Base-by-base conservation (phyloP, 2,797 vertebrate genomes). In the Poeciliopsis presidionis region DNA sequence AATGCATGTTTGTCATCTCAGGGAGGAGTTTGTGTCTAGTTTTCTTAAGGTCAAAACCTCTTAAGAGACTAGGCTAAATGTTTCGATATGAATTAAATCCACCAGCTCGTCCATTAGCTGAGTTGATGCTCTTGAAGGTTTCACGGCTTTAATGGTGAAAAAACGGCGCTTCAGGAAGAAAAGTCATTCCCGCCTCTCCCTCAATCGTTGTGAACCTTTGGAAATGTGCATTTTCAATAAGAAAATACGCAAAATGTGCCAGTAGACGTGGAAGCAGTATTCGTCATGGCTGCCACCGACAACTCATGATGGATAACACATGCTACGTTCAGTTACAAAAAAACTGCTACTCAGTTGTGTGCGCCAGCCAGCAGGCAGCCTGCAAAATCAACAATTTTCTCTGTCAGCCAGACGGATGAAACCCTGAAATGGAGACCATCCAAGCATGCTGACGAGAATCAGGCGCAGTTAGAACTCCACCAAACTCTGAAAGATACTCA, bases 271-370 rank as follows among this genome's bases (percentile, higher is more conserved):
- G 88, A 87, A 79, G 83, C 81, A 67, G 80, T 75, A 80, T 92
- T 93, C 84, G 79, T 92, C 81, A 85, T 28, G 78, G 81, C 76
- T 46, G 76, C 87, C 86, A 84, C 80, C 87, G 89, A 90, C 88
- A 89, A 84, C 82, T 79, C 79, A 83, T 87, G 88, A 94, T 88
- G 90, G 87, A 87, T 85, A 90, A 90, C 92, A 91, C 87, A 89
- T 90, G 89, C 63, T 2, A 75, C 41, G 81, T 79, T 87, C 89
- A 84, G 82, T 78, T 80, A 28, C 67, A 70, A 70, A 89, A 88
- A 78, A 84, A 86, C 81, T 75, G 74, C 80, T 81, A 82, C 79
- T 13, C 76, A 55, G 75, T 77, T 80, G 81, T 49, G 55, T 78
- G 77, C 77, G 84, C 70, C 76, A 87, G 81, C 84, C 75, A 49